phyloP scores from a whole-genome alignment of 2,888 invertebrate genomes.

The Lathronympha strigana region DNA sequence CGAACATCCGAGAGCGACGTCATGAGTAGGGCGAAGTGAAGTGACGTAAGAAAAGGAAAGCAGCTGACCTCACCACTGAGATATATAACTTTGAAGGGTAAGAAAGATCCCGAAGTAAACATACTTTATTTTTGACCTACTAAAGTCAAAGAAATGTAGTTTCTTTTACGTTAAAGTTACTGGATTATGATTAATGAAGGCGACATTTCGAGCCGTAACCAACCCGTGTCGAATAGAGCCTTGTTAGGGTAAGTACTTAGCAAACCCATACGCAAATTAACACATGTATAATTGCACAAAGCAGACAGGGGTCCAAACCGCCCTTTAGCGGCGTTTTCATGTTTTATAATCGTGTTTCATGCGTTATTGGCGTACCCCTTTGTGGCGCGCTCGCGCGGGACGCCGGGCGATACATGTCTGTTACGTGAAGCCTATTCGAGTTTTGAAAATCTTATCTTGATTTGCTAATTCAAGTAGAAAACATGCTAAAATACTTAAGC shows the following conservation, averaged over 20 bases:
- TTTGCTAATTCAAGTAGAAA: too few species aligned
- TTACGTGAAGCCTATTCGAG: not conserved
- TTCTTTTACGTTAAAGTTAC: too few species aligned
- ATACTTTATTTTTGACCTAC: too few species aligned
- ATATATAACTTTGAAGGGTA: too few species aligned
- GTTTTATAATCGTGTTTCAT: conserved; percentile 42
- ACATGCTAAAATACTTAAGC: too few species aligned
- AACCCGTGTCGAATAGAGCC: not conserved
- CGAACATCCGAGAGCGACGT: too few species aligned
- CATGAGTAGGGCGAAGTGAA: too few species aligned
- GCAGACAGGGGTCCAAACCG: conserved; percentile 40
- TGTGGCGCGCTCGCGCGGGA: conserved; percentile 36
- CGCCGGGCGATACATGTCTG: conserved; percentile 20
- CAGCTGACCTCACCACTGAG: too few species aligned
- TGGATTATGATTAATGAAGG: too few species aligned
- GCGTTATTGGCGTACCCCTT: conserved; percentile 41
- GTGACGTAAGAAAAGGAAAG: too few species aligned
- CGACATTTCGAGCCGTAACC: not conserved
- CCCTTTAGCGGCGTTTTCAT: conserved; percentile 43
- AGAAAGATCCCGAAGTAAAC: too few species aligned
- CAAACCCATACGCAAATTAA: conserved; percentile 38
- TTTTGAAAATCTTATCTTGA: not conserved
- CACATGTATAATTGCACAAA: conserved; percentile 41
- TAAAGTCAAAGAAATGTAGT: too few species aligned
- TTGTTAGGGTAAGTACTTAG: conserved; percentile 28